phyloP scores from a whole-genome alignment of 2,888 invertebrate genomes.

The Neoascia interrupta region DNA sequence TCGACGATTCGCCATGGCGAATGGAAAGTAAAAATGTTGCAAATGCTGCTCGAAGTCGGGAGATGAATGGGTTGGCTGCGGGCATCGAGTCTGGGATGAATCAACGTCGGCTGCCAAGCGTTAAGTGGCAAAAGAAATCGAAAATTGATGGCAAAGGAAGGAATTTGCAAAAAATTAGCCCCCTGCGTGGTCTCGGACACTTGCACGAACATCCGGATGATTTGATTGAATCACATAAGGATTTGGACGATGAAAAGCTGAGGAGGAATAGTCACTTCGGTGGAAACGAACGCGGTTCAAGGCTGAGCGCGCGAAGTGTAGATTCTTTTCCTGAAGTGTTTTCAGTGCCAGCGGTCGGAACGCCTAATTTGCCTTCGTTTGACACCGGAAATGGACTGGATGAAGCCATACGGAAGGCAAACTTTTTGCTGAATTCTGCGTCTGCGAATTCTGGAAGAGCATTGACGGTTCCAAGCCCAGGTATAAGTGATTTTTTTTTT shows the following conservation, averaged over 20 bases:
- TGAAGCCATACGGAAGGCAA: constrained; percentile 20
- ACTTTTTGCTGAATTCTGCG: constrained; percentile 2
- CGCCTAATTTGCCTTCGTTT: neutral
- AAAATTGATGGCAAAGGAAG: constrained; percentile 39
- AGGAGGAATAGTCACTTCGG: neutral
- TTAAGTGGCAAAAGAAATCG: constrained; percentile 48
- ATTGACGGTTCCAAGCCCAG: no score
- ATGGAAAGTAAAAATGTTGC: neutral
- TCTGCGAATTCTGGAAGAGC: neutral
- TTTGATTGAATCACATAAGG: constrained; percentile 12
- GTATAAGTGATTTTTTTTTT: no score
- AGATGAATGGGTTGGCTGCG: constrained; percentile 28
- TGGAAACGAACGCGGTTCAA: no score
- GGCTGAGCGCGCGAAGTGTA: constrained; percentile 3
- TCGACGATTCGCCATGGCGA: constrained; percentile 1
- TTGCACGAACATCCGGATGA: constrained; percentile 6
- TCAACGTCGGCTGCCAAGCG: neutral
- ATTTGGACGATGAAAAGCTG: neutral
- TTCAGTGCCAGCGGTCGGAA: constrained; percentile 3
- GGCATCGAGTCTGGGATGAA: no score
- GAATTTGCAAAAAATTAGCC: constrained; percentile 17
- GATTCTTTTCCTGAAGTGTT: constrained; percentile 53
- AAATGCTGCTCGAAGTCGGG: constrained; percentile 2
- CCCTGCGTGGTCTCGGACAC: constrained; percentile 5
- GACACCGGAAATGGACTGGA: neutral